A percentile compares a stretch with the other conserved stretches of the same genome.
Evolutionary conservation across 2,797 vertebrate genomes (phyloP).

Genomic region (Petrocephalus schoutedeni): DNA sequence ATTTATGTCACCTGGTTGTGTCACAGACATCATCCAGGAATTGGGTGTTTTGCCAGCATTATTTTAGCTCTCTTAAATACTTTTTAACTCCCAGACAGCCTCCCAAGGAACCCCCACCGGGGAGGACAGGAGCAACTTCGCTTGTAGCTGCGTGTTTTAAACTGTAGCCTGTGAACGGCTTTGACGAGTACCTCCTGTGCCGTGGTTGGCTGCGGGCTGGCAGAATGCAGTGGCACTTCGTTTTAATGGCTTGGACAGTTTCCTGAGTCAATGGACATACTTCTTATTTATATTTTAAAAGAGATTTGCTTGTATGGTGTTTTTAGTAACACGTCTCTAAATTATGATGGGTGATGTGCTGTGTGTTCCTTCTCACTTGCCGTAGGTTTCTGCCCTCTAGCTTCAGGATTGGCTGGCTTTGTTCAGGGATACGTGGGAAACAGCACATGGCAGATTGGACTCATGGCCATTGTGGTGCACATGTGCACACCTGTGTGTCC

Average conservation of each 20-base stretch:
- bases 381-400: neutral
- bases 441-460: too few relatives aligned
- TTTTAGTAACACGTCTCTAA: neutral
- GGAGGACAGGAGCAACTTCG: neutral
- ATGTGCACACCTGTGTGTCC: neutral
- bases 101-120: neutral
- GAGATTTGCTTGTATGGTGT: neutral
- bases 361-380: neutral
- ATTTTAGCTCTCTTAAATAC: neutral
- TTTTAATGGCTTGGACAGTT: neutral
- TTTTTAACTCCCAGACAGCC: neutral
- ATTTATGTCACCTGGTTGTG: neutral
- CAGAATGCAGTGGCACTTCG: neutral
- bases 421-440: neutral
- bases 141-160: neutral
- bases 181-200: neutral
- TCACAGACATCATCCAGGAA: neutral
- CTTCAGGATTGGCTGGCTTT: neutral
- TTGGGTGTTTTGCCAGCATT: neutral
- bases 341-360: neutral
- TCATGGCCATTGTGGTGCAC: too few relatives aligned
- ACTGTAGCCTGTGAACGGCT: neutral
- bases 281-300: neutral
- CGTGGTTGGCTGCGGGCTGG: neutral
- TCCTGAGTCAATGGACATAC: too few relatives aligned